Conservation (phyloP, 2,113 vertebrate genomes). For the Limanda limanda region DNA sequence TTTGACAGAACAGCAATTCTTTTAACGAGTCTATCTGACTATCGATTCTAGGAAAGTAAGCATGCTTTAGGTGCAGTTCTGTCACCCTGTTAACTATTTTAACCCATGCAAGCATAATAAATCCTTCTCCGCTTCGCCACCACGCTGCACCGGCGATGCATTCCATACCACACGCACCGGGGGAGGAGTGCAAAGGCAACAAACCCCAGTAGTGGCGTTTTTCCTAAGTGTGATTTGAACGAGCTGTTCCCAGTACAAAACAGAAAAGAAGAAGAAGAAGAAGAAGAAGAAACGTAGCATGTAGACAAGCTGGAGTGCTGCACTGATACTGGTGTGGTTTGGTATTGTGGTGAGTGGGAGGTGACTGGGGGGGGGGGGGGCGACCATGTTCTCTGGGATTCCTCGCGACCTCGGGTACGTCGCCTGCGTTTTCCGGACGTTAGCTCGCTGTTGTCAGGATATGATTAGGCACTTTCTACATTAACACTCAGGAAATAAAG, state of each 20-base stretch:
- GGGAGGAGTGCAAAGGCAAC: conserved; percentile 76
- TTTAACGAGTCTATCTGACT: conserved; percentile 82
- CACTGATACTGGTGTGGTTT: conserved; percentile 24
- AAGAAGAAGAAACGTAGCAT: conserved; percentile 40
- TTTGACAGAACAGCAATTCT: conserved; percentile 82
- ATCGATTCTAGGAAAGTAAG: conserved; percentile 87
- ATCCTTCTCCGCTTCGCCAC: conserved; percentile 76
- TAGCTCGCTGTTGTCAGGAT: conserved; percentile 68
- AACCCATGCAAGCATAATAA: conserved; percentile 88
- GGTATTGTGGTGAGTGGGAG: conserved; percentile 33
- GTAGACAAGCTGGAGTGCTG: conserved; percentile 54
- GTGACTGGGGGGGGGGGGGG: background rate
- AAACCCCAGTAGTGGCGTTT: conserved; percentile 77
- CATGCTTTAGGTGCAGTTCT: conserved; percentile 85
- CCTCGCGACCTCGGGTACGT: conserved; percentile 55
- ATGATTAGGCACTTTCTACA: conserved; percentile 87
- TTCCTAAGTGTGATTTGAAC: conserved; percentile 62
- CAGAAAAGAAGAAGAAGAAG: conserved; percentile 9
- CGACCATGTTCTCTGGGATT: conserved; percentile 45
- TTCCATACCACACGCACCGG: conserved; percentile 71
- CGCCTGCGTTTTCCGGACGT: conserved; percentile 65
- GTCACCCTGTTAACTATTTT: conserved; percentile 86
- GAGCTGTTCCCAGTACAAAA: conserved; percentile 73
- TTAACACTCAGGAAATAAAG: conserved; percentile 75
- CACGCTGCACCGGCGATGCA: conserved; percentile 75